Base-by-base conservation (phyloP, 2,888 invertebrate species). In the Erynnis tages region DNA sequence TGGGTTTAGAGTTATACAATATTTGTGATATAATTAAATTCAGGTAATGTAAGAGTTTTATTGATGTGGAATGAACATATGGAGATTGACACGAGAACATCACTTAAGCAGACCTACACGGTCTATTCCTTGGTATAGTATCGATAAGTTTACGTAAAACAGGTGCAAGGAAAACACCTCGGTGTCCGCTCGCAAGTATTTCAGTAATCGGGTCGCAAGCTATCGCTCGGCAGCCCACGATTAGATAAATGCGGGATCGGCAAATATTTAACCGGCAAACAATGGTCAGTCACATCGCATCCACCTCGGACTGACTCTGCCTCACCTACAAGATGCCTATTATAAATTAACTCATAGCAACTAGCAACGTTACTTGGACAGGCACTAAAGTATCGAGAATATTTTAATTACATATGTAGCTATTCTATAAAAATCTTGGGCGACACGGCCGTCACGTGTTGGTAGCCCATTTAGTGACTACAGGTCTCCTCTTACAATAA, bases 161-260 rank as follows among this genome's bases (percentile, higher is more conserved):
- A 82, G 81, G 81, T 84, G 80, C 73, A 75, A 69, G 76, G 78
- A 81, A 74, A 68, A 76, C 69, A 74, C 65, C 67, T 64, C 67
- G 68, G 61, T 65, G 66, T 59, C 56, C 54, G 56, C 60, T 58
- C 59, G 60, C 75, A 77, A 76, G 76, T 76, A 74, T 81, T 73
- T 72, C 72, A 79, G 83, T 82, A 88, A 85, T 84, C 85, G 76
- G 88, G 88, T 85, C 87, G 86, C 76, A 68, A 77, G 76, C 75
- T 85, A 86, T 86, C 86, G 66, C 71, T 72, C 74, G 82, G 82
- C 82, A 80, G 81, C 77, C 56, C 57, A 53, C 67, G 87, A 88
- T 88, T 79, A 88, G 87, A 88, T 88, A 86, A 76, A 74, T 67
- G 66, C 60, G 66, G 69, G 68, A 69, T 70, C 62, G 63, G 84